Evolutionary conservation across 1,140 invertebrate species (phyloP).

Genomic region (Calephelis nemesis): DNA sequence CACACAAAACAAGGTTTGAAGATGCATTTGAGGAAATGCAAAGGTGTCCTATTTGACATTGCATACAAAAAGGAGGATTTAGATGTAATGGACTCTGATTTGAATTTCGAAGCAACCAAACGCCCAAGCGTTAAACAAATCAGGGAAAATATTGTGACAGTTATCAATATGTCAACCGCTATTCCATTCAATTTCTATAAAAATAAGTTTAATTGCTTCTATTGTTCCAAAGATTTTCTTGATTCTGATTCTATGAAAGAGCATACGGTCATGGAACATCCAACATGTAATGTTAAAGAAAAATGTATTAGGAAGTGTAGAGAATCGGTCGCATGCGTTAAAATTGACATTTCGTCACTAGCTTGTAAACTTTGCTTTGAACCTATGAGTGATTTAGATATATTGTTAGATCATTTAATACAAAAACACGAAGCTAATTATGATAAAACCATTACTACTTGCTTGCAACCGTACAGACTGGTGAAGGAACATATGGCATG

Average conservation of each 20-base stretch:
- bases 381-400: constrained; percentile 53
- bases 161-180: constrained; percentile 69
- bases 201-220: constrained; percentile 72
- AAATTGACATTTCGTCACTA: constrained; percentile 63
- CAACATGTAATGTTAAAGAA: constrained; percentile 55
- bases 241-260: constrained; percentile 64
- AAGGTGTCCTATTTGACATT: constrained; percentile 44
- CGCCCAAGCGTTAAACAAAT: constrained; percentile 65
- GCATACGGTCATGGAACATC: constrained; percentile 60
- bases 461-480: constrained; percentile 61
- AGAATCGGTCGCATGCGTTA: constrained; percentile 62
- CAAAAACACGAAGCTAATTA: constrained; percentile 60
- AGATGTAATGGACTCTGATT: constrained; percentile 54
- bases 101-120: constrained; percentile 46
- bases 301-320: constrained; percentile 65
- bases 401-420: constrained; percentile 59
- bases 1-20: constrained; percentile 65
- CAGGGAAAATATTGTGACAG: constrained; percentile 61
- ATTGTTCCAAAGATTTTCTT: constrained; percentile 65
- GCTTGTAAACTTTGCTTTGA: constrained; percentile 67
- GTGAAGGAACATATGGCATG: constrained; percentile 67
- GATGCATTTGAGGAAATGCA: constrained; percentile 67
- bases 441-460: constrained; percentile 64
- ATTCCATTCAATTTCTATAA: constrained; percentile 72
- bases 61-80: constrained; percentile 53